phyloP scores from a whole-genome alignment of 2,888 invertebrate genomes.

The Carpatolechia fugitivella region DNA sequence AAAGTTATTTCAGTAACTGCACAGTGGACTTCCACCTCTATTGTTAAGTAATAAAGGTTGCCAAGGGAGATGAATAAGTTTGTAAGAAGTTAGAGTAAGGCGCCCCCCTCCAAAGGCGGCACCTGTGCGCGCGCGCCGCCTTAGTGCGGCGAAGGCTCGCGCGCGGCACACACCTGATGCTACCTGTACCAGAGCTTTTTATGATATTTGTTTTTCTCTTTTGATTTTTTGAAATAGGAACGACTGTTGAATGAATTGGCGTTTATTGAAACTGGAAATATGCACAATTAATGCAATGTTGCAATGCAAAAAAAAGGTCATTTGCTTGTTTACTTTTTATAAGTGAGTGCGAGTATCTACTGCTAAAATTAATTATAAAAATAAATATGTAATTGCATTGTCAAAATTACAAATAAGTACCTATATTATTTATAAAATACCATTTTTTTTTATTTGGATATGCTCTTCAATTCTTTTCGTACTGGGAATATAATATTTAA shows the following conservation, averaged over 20 bases:
- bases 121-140: slow-evolving; percentile 74
- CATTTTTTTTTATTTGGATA: no score
- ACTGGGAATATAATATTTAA: no score
- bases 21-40: slow-evolving; percentile 30
- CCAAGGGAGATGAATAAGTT: slow-evolving; percentile 33
- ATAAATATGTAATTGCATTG: no score
- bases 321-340: no score
- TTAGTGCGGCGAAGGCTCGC: slow-evolving; percentile 61
- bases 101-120: slow-evolving; percentile 78
- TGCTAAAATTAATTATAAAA: no score
- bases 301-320: no score
- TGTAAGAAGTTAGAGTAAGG: slow-evolving; percentile 73
- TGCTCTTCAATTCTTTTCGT: no score
- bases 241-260: slow-evolving; percentile 23
- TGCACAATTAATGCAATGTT: not conserved
- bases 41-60: not conserved
- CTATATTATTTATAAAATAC: no score
- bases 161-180: slow-evolving; percentile 59
- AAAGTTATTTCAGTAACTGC: slow-evolving; percentile 27
- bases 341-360: no score
- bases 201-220: slow-evolving; percentile 31
- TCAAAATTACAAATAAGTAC: no score
- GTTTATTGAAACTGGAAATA: not conserved
- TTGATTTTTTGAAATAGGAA: slow-evolving; percentile 27
- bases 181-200: slow-evolving; percentile 53